These are phyloP conservation scores for Ianthella basta DNA, from an alignment of 37 sponge, comb jelly and placozoan genomes.

Conservation along the genomic window DNA sequence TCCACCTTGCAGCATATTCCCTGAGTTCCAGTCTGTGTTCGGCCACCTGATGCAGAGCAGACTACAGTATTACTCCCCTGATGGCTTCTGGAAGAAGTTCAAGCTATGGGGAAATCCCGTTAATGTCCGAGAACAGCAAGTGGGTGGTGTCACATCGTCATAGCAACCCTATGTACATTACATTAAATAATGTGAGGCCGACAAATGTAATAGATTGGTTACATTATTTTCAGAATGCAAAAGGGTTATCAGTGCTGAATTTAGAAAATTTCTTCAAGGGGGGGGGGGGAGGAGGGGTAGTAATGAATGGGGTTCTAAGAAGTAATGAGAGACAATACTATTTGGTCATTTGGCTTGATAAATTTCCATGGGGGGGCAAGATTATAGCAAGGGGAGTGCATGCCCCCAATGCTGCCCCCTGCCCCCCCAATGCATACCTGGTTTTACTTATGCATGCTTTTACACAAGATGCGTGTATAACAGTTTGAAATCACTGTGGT, in stretches of 20 bases:
- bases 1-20: constrained; percentile 48
- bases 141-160: not conserved
- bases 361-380: too few relatives aligned
- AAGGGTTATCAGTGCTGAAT: not conserved
- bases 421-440: too few relatives aligned
- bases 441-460: too few relatives aligned
- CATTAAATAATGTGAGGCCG: too few relatives aligned
- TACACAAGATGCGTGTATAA: too few relatives aligned
- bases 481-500: not conserved
- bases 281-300: not conserved
- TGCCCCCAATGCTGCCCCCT: too few relatives aligned
- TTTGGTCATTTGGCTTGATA: too few relatives aligned
- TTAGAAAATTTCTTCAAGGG: not conserved
- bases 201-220: too few relatives aligned
- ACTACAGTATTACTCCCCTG: constrained; percentile 89
- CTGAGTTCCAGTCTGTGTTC: constrained; percentile 83
- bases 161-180: too few relatives aligned
- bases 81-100: constrained; percentile 90
- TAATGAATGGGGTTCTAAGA: not conserved
- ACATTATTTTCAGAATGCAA: too few relatives aligned
- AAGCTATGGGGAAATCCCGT: constrained; percentile 87
- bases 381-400: too few relatives aligned
- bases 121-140: constrained; percentile 88
- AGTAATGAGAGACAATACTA: too few relatives aligned
- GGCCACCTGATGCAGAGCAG: constrained; percentile 82